Evolutionary conservation across 2,888 invertebrate genomes (phyloP).

Genomic region (Tetragonula carbonaria): DNA sequence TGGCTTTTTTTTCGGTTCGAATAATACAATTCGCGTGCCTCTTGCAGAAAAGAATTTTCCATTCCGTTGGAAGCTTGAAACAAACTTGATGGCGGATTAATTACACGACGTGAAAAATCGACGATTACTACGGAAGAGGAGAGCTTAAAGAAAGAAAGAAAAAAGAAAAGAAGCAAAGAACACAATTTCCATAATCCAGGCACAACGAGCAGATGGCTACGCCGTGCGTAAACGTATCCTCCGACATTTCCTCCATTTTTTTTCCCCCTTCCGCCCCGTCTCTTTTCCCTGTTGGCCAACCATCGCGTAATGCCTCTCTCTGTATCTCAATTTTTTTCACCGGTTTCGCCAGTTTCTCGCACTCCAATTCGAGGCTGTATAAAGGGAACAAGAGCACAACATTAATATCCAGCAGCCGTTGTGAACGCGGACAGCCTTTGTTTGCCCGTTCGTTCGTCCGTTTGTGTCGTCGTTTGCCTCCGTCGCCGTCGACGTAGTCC

Average conservation of each 20-base stretch:
- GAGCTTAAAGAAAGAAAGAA: background rate
- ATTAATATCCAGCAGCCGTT: conserved; percentile 64
- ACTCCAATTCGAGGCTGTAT: conserved; percentile 92
- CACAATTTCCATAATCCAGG: conserved; percentile 37
- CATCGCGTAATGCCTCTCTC: conserved; percentile 92
- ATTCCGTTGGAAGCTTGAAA: no score
- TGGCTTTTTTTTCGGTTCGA: no score
- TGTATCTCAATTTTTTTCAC: conserved; percentile 95
- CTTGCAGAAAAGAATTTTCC: no score
- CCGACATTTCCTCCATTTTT: conserved; percentile 25
- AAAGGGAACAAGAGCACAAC: conserved; percentile 52
- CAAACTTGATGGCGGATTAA: conserved; percentile 14
- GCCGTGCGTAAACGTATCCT: conserved; percentile 40
- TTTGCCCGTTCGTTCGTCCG: conserved; percentile 36
- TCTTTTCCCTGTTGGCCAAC: conserved; percentile 84
- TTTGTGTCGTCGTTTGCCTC: conserved; percentile 21
- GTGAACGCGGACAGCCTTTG: conserved; percentile 50
- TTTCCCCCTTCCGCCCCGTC: background rate
- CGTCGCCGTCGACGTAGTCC: conserved; percentile 12
- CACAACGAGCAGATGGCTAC: conserved; percentile 25
- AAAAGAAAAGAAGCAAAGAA: background rate
- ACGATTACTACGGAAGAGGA: no score
- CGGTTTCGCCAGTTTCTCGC: conserved; percentile 91
- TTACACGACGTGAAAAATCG: background rate
- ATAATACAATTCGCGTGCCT: no score